These are phyloP conservation scores for Idaea dimidiata DNA, from an alignment of 2,888 invertebrate species.

Conservation along the genomic window DNA sequence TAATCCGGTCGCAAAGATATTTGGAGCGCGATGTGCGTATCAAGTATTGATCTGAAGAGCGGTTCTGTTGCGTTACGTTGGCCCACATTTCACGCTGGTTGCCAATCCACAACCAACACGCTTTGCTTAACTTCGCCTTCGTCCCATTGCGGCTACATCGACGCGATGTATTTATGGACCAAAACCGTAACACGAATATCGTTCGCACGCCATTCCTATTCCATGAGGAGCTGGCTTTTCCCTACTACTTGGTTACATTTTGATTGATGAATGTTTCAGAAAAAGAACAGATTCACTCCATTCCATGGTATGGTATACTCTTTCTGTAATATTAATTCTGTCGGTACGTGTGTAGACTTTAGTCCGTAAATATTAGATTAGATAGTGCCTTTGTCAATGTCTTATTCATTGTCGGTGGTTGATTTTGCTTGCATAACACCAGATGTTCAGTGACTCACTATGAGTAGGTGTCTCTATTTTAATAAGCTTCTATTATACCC, in stretches of 20 bases:
- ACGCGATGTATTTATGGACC: slow-evolving; percentile 41
- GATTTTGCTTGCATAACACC: slow-evolving; percentile 53
- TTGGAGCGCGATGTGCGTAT: slow-evolving; percentile 71
- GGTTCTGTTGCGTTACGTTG: slow-evolving; percentile 66
- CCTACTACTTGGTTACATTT: slow-evolving; percentile 31
- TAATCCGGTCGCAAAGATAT: slow-evolving; percentile 62
- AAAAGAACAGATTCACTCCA: slow-evolving; percentile 22
- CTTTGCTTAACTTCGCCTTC: slow-evolving; percentile 40
- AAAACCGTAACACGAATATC: slow-evolving; percentile 44
- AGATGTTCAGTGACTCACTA: slow-evolving; percentile 66
- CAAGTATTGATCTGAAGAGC: slow-evolving; percentile 72
- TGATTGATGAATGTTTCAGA: slow-evolving; percentile 17
- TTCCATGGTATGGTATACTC: slow-evolving; percentile 15
- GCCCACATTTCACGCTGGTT: slow-evolving; percentile 69
- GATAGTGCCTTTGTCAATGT: slow-evolving; percentile 20
- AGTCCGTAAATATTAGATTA: background rate
- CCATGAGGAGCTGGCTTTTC: slow-evolving; percentile 38
- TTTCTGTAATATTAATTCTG: background rate
- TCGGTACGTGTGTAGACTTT: background rate
- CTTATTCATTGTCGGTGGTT: slow-evolving; percentile 23
- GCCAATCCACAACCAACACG: slow-evolving; percentile 53
- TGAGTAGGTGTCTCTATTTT: slow-evolving; percentile 56
- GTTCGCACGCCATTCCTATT: slow-evolving; percentile 34
- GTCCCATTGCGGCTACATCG: slow-evolving; percentile 30
- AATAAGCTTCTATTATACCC: slow-evolving; percentile 35